Evolutionary conservation across 35 echinoderm and acorn worm genomes (phyloP).

Genomic region (Lytechinus pictus): DNA sequence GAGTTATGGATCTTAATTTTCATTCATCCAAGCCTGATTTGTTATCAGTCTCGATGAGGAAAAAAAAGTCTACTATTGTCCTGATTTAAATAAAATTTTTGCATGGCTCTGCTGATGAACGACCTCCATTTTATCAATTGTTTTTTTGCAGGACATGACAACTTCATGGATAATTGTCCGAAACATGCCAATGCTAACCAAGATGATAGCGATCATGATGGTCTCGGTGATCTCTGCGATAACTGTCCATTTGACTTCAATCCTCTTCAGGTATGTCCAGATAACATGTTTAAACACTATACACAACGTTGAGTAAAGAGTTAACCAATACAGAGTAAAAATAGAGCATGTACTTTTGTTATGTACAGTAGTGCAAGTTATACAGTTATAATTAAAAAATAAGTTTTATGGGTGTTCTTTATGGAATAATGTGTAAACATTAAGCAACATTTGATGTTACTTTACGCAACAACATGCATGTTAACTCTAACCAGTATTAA

Average conservation of each 20-base stretch:
- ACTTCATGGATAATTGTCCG: constrained; percentile 80
- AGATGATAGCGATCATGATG: constrained; percentile 84
- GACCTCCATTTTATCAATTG: background rate
- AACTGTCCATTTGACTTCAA: constrained; percentile 91
- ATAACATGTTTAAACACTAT: background rate
- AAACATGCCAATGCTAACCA: constrained; percentile 87
- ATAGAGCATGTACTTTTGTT: too few relatives aligned
- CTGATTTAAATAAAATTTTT: background rate
- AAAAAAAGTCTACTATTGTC: background rate
- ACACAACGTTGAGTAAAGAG: too few relatives aligned
- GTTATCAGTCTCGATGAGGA: background rate
- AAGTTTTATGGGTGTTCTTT: too few relatives aligned
- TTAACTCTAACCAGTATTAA: too few relatives aligned
- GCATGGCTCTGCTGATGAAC: background rate
- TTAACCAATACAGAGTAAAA: too few relatives aligned
- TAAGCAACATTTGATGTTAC: too few relatives aligned
- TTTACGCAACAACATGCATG: too few relatives aligned
- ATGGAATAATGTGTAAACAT: too few relatives aligned
- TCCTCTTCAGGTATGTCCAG: constrained; percentile 75
- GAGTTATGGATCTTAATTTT: background rate
- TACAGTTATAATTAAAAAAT: too few relatives aligned
- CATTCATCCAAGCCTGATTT: background rate
- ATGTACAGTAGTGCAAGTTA: too few relatives aligned
- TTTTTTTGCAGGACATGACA: constrained; percentile 8
- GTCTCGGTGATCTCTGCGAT: constrained; percentile 88